Base-by-base conservation (phyloP, 2,888 invertebrate species). In the Heliconius charithonia region DNA sequence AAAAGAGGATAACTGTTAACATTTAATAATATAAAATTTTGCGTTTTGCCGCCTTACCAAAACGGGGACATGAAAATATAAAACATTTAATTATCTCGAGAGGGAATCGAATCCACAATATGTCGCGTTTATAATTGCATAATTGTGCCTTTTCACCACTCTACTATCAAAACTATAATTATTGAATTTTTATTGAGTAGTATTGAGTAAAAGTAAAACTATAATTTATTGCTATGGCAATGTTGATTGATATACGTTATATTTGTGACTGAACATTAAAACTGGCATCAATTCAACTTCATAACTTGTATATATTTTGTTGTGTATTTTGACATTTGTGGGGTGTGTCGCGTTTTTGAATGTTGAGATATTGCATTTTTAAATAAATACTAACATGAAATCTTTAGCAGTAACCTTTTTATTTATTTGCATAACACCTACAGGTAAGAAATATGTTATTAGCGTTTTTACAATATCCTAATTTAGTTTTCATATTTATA, bases 331-430 rank as follows among this genome's bases (percentile, higher is more conserved):
- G 29, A 71, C 51, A 29, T n/a, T 71, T 71, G 51, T 72, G n/a
- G 72, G 72, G 72, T 72, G 74, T 74, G 74, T 74, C 74, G 25
- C 32, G 29, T 29, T 29, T 74, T 63, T 63, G 19, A 45, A 59
- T 63, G 45, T n/a, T 2, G 13, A 29, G 12, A 32, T 56, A 29
- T 22, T 63, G 63, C 25, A 72, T 25, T 27, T 25, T 74, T 45
- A 65, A 10, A 62, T 2, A 63, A 65, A 74, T 69, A 65, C 45
- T 63, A 41, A 74, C 10, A 74, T 74, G 74, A 65, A 74, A 13
- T 4, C 63, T 22, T 2, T 41, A 29, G 45, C 41, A 74, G 4
- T 74, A 27, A 27, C 45, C 4, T 45, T 63, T 74, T 45, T 74
- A 22, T 63, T 74, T 27, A 45, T 74, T 65, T 74, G 4, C 7